These are phyloP conservation scores for Neoniphon sammara DNA, from an alignment of 2,797 vertebrate genomes.

Conservation along the genomic window DNA sequence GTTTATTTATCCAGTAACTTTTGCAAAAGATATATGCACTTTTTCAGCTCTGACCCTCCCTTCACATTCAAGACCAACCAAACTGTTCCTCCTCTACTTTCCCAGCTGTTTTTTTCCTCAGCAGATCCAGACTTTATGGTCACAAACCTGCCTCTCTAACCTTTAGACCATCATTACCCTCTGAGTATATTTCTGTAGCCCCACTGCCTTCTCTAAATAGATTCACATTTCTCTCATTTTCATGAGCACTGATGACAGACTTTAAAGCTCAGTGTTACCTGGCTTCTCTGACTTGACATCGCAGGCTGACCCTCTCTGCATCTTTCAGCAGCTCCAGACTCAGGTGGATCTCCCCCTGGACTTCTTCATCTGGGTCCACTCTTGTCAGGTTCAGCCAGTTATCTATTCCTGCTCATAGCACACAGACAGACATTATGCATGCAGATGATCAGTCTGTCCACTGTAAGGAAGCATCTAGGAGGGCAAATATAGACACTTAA, in stretches of 20 bases:
- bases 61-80: no score
- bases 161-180: not conserved
- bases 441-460: not conserved
- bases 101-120: not conserved
- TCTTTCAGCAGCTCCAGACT: conserved; percentile 81
- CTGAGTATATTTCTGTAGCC: not conserved
- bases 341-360: conserved; percentile 92
- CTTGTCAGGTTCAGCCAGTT: conserved; percentile 90
- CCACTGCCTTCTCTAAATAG: not conserved
- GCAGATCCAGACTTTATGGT: not conserved
- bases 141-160: not conserved
- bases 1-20: no score
- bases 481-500: not conserved
- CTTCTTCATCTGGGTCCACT: conserved; percentile 88
- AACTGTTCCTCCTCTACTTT: not conserved
- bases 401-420: conserved; percentile 82
- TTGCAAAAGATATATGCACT: no score
- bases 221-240: not conserved
- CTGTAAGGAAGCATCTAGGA: not conserved
- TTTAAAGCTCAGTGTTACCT: conserved; percentile 77
- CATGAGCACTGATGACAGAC: not conserved
- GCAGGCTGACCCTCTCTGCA: conserved; percentile 76
- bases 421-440: conserved; percentile 22
- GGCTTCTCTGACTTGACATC: conserved; percentile 89
- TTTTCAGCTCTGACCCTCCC: no score